Evolutionary conservation across 2,888 invertebrate genomes (phyloP).

Genomic region (Unio delphinus): DNA sequence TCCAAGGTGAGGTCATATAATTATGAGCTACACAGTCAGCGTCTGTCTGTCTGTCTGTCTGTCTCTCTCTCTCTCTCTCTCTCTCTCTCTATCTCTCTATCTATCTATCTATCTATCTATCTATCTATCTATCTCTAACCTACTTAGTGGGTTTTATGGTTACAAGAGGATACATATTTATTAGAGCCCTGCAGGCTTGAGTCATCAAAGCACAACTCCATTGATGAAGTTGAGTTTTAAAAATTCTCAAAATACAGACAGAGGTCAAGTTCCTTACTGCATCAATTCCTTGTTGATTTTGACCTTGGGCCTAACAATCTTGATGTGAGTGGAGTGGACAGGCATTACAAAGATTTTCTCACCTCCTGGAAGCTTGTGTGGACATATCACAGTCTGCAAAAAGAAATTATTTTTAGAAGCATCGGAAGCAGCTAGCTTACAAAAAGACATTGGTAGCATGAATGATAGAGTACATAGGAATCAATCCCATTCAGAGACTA

Average conservation of each 20-base stretch:
- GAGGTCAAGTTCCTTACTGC: constrained; percentile 42
- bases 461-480: too few relatives aligned
- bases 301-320: constrained; percentile 65
- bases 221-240: not conserved
- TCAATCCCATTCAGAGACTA: too few relatives aligned
- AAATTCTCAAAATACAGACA: not conserved
- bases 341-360: constrained; percentile 66
- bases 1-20: too few relatives aligned
- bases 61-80: too few relatives aligned
- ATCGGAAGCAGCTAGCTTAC: not conserved
- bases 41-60: too few relatives aligned
- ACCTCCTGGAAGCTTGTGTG: constrained; percentile 65
- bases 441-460: not conserved
- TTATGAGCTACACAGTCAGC: too few relatives aligned
- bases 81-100: too few relatives aligned
- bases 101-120: too few relatives aligned
- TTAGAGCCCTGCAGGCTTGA: too few relatives aligned
- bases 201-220: not conserved
- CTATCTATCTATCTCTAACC: too few relatives aligned
- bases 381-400: constrained; percentile 68
- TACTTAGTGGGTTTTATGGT: too few relatives aligned
- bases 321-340: constrained; percentile 64
- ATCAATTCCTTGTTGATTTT: constrained; percentile 64
- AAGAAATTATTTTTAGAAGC: not conserved
- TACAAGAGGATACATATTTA: too few relatives aligned